Evolutionary conservation across 2,888 invertebrate genomes (phyloP).

Genomic region (Synergus umbraculus): DNA sequence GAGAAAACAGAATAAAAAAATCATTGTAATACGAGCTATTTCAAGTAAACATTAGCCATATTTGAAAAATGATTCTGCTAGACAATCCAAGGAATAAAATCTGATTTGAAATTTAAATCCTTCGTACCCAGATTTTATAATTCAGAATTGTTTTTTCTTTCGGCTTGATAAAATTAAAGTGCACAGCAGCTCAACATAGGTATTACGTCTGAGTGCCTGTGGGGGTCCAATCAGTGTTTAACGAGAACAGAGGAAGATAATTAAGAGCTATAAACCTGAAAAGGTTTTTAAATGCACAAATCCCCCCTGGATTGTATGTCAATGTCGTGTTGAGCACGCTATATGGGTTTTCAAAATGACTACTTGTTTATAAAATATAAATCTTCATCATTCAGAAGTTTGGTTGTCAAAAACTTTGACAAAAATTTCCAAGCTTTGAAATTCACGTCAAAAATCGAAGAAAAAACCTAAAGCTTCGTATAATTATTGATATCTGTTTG

Average conservation of each 20-base stretch:
- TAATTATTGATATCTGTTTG: background rate
- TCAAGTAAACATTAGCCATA: background rate
- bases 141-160: background rate
- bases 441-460: too few species aligned
- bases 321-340: background rate
- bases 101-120: background rate
- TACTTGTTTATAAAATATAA: background rate
- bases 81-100: background rate
- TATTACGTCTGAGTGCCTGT: slow-evolving; percentile 2
- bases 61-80: background rate
- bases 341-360: background rate
- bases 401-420: too few species aligned
- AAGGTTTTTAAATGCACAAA: background rate
- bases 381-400: too few species aligned
- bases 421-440: too few species aligned
- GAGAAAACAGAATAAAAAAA: background rate
- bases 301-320: background rate
- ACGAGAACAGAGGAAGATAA: background rate
- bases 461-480: background rate
- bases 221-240: slow-evolving; percentile 4
- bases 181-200: background rate
- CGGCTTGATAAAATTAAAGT: background rate
- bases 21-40: too few species aligned
- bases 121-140: background rate
- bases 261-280: background rate